Evolutionary conservation across 2,113 vertebrate genomes (phyloP), one percentile per base, ranked within the genome.

Genomic region (Oreochromis spilurus): DNA sequence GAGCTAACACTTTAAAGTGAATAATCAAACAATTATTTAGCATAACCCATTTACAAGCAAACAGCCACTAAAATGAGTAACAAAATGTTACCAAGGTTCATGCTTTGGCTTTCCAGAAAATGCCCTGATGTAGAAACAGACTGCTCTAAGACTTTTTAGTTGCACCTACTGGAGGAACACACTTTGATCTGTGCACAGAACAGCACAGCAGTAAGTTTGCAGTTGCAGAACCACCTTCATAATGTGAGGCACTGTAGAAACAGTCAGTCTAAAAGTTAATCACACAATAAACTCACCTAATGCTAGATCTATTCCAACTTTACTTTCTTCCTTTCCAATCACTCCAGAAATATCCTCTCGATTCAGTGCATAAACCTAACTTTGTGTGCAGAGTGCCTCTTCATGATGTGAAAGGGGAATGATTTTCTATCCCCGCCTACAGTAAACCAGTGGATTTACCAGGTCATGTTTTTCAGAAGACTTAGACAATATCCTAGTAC

Each of bases 221-320:
- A 17, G 45, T 77, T 52, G 86, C 85, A 62, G 29, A 84, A 88
- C 90, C 88, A 85, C 88, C 86, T 26, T 24, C 12, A 12, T 52
- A 72, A 34, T 81, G 60, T 67, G 52, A 79, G 11, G 7, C 11
- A 12, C 10, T 77, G 12, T 14, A 29, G 12, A 34, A 82, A 48
- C 62, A 31, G 5, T 34, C 9, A 14, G 17, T 43, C 77, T 9
- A 55, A 60, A 52, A 53, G 21, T 6, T 9, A 26, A 79, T 53
- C 11, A 43, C 16, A 19, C 34, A 26, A 8, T n/a, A 29, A 7
- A 6, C 45, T 83, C 5, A 31, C 36, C 70, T 75, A 19, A 84
- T 11, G 19, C 10, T 17, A 24, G 4, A 16, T 62, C 14, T 17
- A 55, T 29, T 38, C 54, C 6, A 43, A 2, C 21, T 29, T 48